phyloP scores from a whole-genome alignment of 2,113 vertebrate species.

The Ellobius talpinus region DNA sequence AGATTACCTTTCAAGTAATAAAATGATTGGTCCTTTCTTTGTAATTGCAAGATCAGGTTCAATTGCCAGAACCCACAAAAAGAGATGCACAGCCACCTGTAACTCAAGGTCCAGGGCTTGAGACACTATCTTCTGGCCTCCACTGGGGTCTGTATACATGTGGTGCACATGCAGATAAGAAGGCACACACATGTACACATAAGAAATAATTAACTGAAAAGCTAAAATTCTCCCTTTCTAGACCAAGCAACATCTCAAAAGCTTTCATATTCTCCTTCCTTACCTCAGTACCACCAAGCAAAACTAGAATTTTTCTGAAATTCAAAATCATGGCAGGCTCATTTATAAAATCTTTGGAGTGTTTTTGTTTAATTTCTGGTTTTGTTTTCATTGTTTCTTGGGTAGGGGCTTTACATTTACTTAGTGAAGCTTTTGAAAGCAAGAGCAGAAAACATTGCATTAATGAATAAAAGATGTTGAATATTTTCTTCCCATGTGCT shows the following conservation, averaged over 20 bases:
- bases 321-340: conserved; percentile 38
- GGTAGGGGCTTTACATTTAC: conserved; percentile 61
- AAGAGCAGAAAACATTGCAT: conserved; percentile 58
- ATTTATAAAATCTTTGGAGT: conserved; percentile 61
- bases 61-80: not conserved
- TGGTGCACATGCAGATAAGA: not conserved
- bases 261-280: conserved; percentile 4
- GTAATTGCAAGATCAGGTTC: not conserved
- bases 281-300: not conserved
- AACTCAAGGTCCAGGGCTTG: not conserved
- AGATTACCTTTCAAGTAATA: too few species aligned
- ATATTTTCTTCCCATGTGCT: conserved; percentile 57
- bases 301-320: not conserved
- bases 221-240: not conserved
- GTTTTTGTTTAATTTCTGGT: conserved; percentile 32
- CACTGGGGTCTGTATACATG: not conserved
- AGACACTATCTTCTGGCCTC: not conserved
- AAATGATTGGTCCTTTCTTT: too few species aligned
- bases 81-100: not conserved
- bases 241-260: not conserved
- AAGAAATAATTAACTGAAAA: not conserved
- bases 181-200: not conserved
- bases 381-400: conserved; percentile 62
- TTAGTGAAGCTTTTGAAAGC: conserved; percentile 65
- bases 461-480: conserved; percentile 71